Evolutionary conservation across 2,797 vertebrate species (phyloP).

Genomic region (Cichlasoma orientale): DNA sequence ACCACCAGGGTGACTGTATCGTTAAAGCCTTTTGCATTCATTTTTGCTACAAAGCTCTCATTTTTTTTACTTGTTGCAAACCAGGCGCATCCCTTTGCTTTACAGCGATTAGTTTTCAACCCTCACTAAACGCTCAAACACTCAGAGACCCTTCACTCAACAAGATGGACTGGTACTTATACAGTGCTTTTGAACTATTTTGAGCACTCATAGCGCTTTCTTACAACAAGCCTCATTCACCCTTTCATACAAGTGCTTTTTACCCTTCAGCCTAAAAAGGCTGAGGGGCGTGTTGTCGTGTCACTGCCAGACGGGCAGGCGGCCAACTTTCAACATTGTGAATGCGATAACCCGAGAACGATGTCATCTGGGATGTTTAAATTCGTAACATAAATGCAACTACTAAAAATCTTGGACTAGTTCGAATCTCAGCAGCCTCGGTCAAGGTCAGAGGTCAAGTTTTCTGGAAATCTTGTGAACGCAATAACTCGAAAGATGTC

Average conservation of each 20-base stretch:
- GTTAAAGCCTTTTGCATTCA: neutral
- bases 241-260: neutral
- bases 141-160: neutral
- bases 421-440: too few species aligned
- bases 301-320: too few species aligned
- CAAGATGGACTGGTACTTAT: neutral
- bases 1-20: too few species aligned
- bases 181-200: neutral
- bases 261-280: neutral
- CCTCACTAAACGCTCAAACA: neutral
- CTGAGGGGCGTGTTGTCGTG: too few species aligned
- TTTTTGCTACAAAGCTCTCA: neutral
- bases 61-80: neutral
- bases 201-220: neutral
- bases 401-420: neutral
- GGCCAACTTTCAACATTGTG: neutral
- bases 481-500: too few species aligned
- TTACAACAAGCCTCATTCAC: neutral
- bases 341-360: neutral
- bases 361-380: neutral
- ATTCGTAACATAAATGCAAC: neutral
- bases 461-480: too few species aligned
- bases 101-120: neutral
- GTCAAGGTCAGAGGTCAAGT: too few species aligned
- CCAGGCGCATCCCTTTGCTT: neutral